Evolutionary conservation across 2,888 invertebrate genomes (phyloP).

Genomic region (Sthenelais limicola): DNA sequence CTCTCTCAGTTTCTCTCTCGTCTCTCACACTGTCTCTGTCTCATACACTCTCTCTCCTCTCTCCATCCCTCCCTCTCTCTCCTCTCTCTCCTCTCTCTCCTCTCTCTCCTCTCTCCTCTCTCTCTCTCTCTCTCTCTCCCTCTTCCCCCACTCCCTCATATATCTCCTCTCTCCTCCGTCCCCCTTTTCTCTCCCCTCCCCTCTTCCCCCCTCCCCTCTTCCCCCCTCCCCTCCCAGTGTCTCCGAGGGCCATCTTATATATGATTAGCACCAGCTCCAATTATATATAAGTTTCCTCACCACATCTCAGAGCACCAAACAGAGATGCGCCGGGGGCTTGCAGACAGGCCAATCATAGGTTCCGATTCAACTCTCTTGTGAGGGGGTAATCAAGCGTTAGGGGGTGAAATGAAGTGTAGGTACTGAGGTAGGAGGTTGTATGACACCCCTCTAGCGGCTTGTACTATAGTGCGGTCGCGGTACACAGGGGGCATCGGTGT

Average conservation of each 20-base stretch:
- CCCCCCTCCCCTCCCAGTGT: not conserved
- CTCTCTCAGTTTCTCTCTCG: too few species aligned
- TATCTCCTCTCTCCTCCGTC: not conserved
- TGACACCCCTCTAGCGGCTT: too few species aligned
- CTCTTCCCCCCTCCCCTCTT: not conserved
- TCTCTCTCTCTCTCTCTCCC: not conserved
- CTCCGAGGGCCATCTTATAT: too few species aligned
- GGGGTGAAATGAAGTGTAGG: not conserved
- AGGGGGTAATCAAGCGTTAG: not conserved
- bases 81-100: not conserved
- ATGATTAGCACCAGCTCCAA: too few species aligned
- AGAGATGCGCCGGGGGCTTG: too few species aligned
- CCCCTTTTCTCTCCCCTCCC: not conserved
- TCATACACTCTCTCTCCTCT: not conserved
- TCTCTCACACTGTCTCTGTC: not conserved
- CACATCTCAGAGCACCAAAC: too few species aligned
- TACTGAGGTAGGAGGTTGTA: not conserved
- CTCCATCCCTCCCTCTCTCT: not conserved
- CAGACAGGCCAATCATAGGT: too few species aligned
- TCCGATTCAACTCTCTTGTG: too few species aligned
- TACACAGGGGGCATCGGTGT: not conserved
- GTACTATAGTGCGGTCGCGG: not conserved
- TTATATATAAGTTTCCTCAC: too few species aligned
- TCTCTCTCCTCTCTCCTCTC: not conserved
- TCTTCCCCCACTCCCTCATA: not conserved